Evolutionary conservation across 2,113 vertebrate genomes (phyloP).

Genomic region (Panthera uncia): DNA sequence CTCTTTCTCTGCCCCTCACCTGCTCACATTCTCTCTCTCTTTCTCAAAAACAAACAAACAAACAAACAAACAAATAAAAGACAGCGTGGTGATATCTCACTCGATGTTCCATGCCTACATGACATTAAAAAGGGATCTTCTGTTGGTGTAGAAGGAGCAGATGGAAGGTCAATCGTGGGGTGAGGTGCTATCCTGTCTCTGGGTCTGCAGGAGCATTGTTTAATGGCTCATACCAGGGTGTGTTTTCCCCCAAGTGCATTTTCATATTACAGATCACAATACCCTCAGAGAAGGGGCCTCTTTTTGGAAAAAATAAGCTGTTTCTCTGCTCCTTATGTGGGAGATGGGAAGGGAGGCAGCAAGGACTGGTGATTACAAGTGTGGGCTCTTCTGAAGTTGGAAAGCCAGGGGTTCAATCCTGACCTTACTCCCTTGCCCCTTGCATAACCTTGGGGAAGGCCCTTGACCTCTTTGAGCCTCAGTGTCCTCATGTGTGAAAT

Average conservation of each 20-base stretch:
- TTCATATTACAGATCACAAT: background rate
- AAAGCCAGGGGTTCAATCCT: background rate
- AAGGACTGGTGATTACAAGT: background rate
- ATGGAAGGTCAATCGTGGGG: background rate
- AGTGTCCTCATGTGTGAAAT: background rate
- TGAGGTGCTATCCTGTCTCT: background rate
- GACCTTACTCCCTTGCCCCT: background rate
- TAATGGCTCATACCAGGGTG: rapidly evolving
- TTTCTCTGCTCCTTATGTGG: background rate
- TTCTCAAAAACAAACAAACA: too few species aligned
- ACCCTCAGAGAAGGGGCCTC: background rate
- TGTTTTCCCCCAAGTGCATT: background rate
- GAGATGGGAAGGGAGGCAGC: background rate
- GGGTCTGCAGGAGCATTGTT: background rate
- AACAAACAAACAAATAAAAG: background rate
- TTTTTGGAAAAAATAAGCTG: background rate
- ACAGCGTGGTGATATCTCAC: too few species aligned
- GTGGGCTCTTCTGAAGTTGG: background rate
- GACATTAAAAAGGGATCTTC: background rate
- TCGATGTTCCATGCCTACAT: background rate
- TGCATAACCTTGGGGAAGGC: background rate
- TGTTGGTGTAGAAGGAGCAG: background rate
- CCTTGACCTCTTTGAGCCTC: background rate
- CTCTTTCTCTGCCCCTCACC: too few species aligned
- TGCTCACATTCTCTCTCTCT: too few species aligned